Conservation (phyloP, 2,888 invertebrate species). For the Steinernema carpocapsae region DNA sequence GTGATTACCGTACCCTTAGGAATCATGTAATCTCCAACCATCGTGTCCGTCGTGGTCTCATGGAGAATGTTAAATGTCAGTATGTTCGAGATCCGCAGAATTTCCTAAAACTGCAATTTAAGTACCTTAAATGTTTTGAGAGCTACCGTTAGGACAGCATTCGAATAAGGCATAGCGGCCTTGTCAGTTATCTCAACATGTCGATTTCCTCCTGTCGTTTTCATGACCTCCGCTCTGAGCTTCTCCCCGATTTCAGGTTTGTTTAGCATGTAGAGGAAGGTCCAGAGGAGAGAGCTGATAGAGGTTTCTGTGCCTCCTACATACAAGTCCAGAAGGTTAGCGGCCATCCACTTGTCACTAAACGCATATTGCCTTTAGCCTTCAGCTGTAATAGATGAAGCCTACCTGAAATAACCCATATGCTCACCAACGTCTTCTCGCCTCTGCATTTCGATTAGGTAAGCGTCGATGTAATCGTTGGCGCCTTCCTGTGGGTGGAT, state of each 20-base stretch:
- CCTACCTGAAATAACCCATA: neutral
- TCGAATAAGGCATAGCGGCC: neutral
- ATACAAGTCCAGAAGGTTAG: neutral
- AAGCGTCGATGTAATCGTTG: slow-evolving; percentile 13
- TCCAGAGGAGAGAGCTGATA: slow-evolving; percentile 1
- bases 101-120: neutral
- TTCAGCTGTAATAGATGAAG: neutral
- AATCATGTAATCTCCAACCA: neutral
- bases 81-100: neutral
- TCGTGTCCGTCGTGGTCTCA: neutral
- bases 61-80: neutral
- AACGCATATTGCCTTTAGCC: neutral
- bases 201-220: neutral
- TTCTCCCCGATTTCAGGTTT: neutral
- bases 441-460: neutral
- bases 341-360: neutral
- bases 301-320: neutral
- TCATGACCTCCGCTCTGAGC: neutral
- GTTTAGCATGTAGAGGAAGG: neutral
- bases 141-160: neutral
- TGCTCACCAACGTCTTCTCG: neutral
- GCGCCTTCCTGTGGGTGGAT: neutral
- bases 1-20: slow-evolving; percentile 8
- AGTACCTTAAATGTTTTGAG: neutral
- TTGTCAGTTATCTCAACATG: neutral